Percentiles rank a stretch among this genome's conserved stretches.
Evolutionary conservation across 1,140 invertebrate species (phyloP).

Genomic region (Andricus grossulariae): DNA sequence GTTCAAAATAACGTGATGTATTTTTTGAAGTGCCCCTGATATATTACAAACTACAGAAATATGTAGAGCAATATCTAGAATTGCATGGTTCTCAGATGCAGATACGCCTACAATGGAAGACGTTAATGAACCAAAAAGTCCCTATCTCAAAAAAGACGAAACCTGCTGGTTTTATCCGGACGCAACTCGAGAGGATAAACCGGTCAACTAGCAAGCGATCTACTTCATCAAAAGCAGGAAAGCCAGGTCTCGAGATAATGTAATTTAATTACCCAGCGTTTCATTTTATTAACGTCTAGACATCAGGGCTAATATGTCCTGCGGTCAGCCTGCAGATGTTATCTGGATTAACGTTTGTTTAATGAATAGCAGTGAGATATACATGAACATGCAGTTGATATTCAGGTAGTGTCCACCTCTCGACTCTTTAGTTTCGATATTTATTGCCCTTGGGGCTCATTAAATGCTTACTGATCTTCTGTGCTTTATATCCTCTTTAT

Average conservation of each 20-base stretch:
- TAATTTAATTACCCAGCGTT: conserved; percentile 9
- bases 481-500: background rate
- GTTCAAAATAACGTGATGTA: too few relatives aligned
- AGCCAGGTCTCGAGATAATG: conserved; percentile 10
- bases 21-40: too few relatives aligned
- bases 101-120: background rate
- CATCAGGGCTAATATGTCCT: conserved; percentile 19
- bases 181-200: conserved; percentile 15
- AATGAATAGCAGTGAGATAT: conserved; percentile 24
- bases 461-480: conserved; percentile 14
- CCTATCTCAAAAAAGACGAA: background rate
- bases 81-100: background rate
- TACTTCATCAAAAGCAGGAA: conserved; percentile 22
- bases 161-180: background rate
- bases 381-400: conserved; percentile 14
- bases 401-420: conserved; percentile 17
- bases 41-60: too few relatives aligned
- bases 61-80: too few relatives aligned
- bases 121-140: background rate
- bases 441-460: background rate
- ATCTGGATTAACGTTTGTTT: conserved; percentile 15
- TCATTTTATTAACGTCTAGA: conserved; percentile 18
- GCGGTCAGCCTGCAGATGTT: background rate
- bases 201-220: conserved; percentile 22
- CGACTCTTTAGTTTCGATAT: conserved; percentile 5